A percentile compares a stretch with the other conserved stretches of the same genome.
Conservation (phyloP, 2,113 vertebrate genomes). For the Stigmatopora argus region DNA sequence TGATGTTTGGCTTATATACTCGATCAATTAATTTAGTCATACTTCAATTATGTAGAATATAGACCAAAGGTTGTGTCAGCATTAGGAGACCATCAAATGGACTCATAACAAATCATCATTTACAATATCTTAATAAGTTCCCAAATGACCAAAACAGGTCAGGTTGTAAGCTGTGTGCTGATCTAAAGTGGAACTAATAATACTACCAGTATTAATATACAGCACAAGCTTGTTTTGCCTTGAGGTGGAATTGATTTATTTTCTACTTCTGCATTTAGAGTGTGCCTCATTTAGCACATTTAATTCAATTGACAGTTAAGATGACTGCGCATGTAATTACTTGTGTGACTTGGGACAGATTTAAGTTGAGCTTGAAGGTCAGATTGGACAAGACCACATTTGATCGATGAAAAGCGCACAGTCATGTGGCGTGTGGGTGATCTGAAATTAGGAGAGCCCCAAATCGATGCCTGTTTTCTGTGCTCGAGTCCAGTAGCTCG, state of each 20-base stretch:
- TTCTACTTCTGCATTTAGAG: not conserved
- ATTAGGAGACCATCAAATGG: too few relatives aligned
- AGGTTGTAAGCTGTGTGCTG: not conserved
- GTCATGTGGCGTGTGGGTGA: not conserved
- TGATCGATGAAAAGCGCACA: slow-evolving; percentile 1
- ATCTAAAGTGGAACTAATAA: not conserved
- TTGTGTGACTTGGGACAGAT: not conserved
- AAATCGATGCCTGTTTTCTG: not conserved
- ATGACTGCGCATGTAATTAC: not conserved
- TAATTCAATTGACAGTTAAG: not conserved
- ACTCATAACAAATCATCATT: too few relatives aligned
- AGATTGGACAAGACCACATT: not conserved
- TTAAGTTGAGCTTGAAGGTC: not conserved
- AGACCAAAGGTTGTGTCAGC: too few relatives aligned
- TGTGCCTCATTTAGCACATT: not conserved
- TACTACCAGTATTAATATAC: not conserved
- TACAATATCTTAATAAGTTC: too few relatives aligned
- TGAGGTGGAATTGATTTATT: not conserved
- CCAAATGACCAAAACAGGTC: not conserved
- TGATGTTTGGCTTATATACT: too few relatives aligned
- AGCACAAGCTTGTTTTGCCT: not conserved
- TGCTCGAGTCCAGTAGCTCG: not conserved
- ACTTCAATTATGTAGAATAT: too few relatives aligned
- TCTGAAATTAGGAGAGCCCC: not conserved
- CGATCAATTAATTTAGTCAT: too few relatives aligned